Conservation (phyloP, 2,113 vertebrate genomes). For the Dryoscopus gambensis region DNA sequence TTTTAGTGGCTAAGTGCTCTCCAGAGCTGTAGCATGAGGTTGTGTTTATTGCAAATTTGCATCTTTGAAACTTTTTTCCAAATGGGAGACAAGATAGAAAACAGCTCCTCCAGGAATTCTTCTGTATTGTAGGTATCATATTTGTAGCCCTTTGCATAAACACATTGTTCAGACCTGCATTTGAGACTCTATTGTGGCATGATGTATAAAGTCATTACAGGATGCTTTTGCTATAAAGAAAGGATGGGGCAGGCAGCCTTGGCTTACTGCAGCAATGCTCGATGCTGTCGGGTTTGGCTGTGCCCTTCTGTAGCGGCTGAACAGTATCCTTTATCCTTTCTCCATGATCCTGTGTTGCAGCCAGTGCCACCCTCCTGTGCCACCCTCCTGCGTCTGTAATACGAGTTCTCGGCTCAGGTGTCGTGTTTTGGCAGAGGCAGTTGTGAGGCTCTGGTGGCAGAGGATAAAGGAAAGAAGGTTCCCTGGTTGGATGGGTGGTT, state of each 20-base stretch:
- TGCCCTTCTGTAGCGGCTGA: neutral
- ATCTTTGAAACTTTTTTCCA: neutral
- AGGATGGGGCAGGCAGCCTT: neutral
- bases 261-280: neutral
- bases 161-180: neutral
- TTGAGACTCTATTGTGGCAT: neutral
- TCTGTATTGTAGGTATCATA: neutral
- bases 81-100: neutral
- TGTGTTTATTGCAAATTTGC: neutral
- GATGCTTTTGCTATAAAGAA: neutral
- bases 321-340: neutral
- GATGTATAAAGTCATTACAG: neutral
- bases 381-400: neutral
- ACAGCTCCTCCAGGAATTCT: neutral
- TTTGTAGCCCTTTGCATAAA: neutral
- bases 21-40: neutral
- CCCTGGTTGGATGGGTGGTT: neutral
- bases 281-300: fast-evolving
- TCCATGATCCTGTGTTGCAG: fast-evolving
- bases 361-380: neutral
- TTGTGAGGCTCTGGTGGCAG: neutral
- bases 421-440: neutral
- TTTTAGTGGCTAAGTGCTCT: neutral
- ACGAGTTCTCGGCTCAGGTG: fast-evolving
- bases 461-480: neutral